Evolutionary conservation across 2,113 vertebrate species (phyloP).

Genomic region (Circaetus cinerascens): DNA sequence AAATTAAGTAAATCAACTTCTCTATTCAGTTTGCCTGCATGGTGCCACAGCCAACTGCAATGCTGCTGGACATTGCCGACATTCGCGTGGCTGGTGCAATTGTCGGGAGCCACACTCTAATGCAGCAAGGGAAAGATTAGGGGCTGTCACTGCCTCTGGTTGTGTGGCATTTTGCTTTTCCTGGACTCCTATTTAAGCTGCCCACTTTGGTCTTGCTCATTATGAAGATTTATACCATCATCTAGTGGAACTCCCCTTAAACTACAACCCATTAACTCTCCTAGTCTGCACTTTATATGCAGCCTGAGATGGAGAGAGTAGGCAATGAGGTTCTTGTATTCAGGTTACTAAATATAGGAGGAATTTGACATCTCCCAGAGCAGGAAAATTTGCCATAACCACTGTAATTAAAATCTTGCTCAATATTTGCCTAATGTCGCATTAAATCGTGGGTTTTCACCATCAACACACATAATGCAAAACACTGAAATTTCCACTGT

Average conservation of each 20-base stretch:
- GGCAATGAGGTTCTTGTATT: neutral
- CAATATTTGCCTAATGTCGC: neutral
- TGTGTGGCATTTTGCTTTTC: slow-evolving; percentile 51
- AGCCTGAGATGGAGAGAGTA: neutral
- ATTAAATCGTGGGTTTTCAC: too few species aligned
- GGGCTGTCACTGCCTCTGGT: neutral
- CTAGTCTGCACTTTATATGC: neutral
- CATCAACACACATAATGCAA: too few species aligned
- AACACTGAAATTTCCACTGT: too few species aligned
- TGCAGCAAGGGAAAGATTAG: neutral
- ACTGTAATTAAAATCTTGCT: slow-evolving; percentile 18
- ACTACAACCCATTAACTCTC: slow-evolving; percentile 42
- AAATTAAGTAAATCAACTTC: slow-evolving; percentile 62
- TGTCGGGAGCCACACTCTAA: neutral
- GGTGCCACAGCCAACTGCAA: neutral
- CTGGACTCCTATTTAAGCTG: neutral
- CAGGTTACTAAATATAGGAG: slow-evolving; percentile 51
- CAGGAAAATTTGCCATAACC: neutral
- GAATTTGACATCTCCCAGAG: slow-evolving; percentile 8
- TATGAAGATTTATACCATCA: slow-evolving; percentile 75
- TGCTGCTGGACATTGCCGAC: neutral
- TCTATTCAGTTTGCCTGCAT: slow-evolving; percentile 45
- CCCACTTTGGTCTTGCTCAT: slow-evolving; percentile 5
- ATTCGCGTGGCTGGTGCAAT: neutral
- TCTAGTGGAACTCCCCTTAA: slow-evolving; percentile 70